Evolutionary conservation across 2,888 invertebrate genomes (phyloP), one percentile per base, ranked within the genome.

Genomic region (Petrolisthes manimaculis): DNA sequence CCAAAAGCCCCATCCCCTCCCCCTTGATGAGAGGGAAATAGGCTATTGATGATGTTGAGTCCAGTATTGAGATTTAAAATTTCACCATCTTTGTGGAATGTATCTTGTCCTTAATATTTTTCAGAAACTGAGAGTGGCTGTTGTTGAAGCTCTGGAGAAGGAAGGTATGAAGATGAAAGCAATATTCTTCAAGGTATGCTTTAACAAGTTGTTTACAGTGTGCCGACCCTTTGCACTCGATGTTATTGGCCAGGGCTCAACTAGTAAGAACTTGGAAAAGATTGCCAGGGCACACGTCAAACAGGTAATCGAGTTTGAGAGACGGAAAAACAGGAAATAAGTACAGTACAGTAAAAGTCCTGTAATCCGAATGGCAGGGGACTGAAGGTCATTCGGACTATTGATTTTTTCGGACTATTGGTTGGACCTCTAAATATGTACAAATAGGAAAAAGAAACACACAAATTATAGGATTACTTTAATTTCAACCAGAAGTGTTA

Each of bases 221-320:
- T 89, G 90, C 37, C 71, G 82, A 56, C 90, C 89, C 69, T 90
- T 90, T 77, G 90, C 89, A 21, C 69, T 86, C 54, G 90, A 90
- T 56, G 89, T 90, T 12, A 88, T 89, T 6, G 90, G 89, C 14
- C 90, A 83, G 18, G 90, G 90, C 21, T 89, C 88, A 21, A 90
- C 90, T 37, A 89, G 88, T 53, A 83, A 83, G 69, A 90, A 86
- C 61, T 86, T 90, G 86, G 90, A 90, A 79, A 89, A 84, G 75
- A 90, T 90, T 14, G 90, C 90, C n/a, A 84, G 74, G 53, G 24
- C 90, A 12, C 90, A 90, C 71, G 90, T 90, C 55, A 90, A 89
- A 61, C 90, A 90, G 78, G 90, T 90, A 9, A 88, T 90, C 14
- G 89, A 90, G n/a, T 90, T 90, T 87, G 90, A 90, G 55, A 84